These are phyloP conservation scores for Eueremaeus valkanovi DNA, from an alignment of 2,888 invertebrate species.

Conservation along the genomic window DNA sequence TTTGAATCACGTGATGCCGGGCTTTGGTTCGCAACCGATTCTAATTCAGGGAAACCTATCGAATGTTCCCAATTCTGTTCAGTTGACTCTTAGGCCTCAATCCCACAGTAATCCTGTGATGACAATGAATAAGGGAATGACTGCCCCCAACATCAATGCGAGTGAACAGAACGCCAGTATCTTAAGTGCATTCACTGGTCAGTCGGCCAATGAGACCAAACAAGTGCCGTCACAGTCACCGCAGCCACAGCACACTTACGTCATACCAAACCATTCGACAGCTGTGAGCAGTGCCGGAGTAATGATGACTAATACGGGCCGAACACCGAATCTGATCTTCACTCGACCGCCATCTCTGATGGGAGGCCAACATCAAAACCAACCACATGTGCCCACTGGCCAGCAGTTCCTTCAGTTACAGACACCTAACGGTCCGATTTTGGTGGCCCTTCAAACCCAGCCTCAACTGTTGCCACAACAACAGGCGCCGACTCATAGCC, in stretches of 20 bases:
- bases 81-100: conserved; percentile 63
- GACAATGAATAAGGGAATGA: conserved; percentile 35
- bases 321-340: conserved; percentile 40
- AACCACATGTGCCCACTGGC: conserved; percentile 24
- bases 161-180: conserved; percentile 41
- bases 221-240: conserved; percentile 29
- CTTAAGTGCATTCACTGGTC: conserved; percentile 44
- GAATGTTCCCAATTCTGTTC: conserved; percentile 57
- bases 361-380: conserved; percentile 42
- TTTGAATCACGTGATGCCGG: conserved; percentile 54
- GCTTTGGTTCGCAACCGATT: conserved; percentile 55
- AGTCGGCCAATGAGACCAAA: background rate
- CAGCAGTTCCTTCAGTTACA: conserved; percentile 56
- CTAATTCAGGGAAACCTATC: conserved; percentile 59
- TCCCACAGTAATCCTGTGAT: conserved; percentile 6
- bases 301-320: conserved; percentile 42
- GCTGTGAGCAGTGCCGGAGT: conserved; percentile 42
- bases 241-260: conserved; percentile 39
- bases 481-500: conserved; percentile 66
- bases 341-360: conserved; percentile 44
- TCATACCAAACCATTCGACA: conserved; percentile 42
- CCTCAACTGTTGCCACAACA: conserved; percentile 15
- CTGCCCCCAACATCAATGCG: background rate
- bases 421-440: conserved; percentile 55
- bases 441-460: conserved; percentile 52